Conservation (phyloP, 1,140 invertebrate species). For the Ericerus pela region DNA sequence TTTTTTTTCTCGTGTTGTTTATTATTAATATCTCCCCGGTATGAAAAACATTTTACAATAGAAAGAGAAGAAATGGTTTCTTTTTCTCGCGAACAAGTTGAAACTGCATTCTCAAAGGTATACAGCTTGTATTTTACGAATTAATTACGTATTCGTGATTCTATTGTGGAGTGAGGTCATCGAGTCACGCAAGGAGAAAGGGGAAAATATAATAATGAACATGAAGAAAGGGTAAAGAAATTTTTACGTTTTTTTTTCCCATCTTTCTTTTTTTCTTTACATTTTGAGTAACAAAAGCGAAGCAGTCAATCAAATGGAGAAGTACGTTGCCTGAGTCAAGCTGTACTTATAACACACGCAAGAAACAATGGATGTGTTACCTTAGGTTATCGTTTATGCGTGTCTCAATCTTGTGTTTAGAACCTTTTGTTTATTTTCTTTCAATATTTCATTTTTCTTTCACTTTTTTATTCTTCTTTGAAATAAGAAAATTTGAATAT, state of each 20-base stretch:
- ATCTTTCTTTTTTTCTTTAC: no score
- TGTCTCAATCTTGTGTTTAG: no score
- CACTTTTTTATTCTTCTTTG: no score
- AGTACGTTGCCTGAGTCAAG: conserved; percentile 10
- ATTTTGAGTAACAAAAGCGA: conserved; percentile 4
- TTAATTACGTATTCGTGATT: conserved; percentile 4
- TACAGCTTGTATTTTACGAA: background rate
- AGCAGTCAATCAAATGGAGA: conserved; percentile 7
- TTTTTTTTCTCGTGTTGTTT: no score
- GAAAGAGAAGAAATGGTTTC: background rate
- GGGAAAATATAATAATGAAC: no score
- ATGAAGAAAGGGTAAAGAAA: conserved; percentile 3
- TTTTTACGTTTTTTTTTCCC: no score
- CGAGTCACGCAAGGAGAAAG: no score
- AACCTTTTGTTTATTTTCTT: background rate
- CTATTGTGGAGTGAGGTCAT: background rate
- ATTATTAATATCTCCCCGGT: conserved; percentile 6
- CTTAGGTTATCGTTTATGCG: background rate
- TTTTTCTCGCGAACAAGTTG: conserved; percentile 11
- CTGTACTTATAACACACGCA: conserved; percentile 10
- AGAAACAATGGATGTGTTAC: conserved; percentile 2
- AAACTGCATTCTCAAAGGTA: no score
- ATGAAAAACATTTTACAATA: conserved; percentile 1
- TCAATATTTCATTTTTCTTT: background rate
- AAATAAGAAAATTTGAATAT: no score